Conservation (phyloP, 2,113 vertebrate species). For the Paraplagusia blochii region DNA sequence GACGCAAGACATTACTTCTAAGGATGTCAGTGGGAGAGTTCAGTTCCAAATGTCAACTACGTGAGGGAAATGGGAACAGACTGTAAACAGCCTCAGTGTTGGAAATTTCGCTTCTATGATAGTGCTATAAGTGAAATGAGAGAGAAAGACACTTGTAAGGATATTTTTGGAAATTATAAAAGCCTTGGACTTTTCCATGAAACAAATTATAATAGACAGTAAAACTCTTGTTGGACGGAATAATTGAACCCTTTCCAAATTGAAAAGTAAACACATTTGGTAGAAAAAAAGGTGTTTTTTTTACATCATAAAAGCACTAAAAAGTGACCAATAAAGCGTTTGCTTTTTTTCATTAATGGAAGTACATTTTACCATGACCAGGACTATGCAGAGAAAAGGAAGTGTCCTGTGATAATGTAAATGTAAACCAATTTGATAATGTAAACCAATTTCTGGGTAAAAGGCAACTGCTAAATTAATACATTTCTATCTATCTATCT, state of each 20-base stretch:
- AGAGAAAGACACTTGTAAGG: not conserved
- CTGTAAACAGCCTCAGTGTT: conserved; percentile 39
- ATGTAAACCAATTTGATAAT: too few relatives aligned
- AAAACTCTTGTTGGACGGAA: conserved; percentile 10
- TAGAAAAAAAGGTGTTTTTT: not conserved
- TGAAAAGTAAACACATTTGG: conserved; percentile 6
- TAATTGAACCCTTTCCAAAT: conserved; percentile 7
- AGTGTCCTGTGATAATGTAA: too few relatives aligned
- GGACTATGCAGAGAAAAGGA: too few relatives aligned
- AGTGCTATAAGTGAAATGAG: not conserved
- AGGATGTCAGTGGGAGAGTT: conserved; percentile 69
- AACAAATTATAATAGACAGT: not conserved
- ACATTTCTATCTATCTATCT: too few relatives aligned
- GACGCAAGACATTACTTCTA: conserved; percentile 56
- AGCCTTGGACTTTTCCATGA: not conserved
- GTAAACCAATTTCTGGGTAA: too few relatives aligned
- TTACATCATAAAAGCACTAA: not conserved
- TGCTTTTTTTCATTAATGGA: not conserved
- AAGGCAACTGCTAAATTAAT: too few relatives aligned
- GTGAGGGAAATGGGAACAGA: conserved; percentile 70
- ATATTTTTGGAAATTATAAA: not conserved
- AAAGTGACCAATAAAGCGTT: conserved; percentile 2
- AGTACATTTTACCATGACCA: not conserved
- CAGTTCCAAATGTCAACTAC: conserved; percentile 75
- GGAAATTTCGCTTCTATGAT: conserved; percentile 18